phyloP scores from a whole-genome alignment of 2,113 vertebrate species.

The Pterocles gutturalis region DNA sequence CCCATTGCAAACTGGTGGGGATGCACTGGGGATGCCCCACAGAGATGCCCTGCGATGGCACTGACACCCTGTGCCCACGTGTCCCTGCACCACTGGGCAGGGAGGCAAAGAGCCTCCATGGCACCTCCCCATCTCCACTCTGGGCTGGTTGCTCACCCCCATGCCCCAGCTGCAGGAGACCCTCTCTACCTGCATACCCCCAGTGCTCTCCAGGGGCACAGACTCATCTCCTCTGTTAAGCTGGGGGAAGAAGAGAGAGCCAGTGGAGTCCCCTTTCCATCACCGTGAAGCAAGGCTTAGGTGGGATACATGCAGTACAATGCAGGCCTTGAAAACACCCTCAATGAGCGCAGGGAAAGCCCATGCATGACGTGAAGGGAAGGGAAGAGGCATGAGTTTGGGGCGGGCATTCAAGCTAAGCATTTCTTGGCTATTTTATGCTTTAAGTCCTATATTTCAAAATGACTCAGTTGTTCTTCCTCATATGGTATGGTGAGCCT shows the following conservation, averaged over 20 bases:
- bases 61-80: fast-evolving
- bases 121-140: background rate
- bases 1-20: background rate
- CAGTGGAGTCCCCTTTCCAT: fast-evolving
- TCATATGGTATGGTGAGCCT: background rate
- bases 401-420: background rate
- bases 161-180: background rate
- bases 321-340: background rate
- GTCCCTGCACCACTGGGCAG: fast-evolving
- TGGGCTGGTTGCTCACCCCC: fast-evolving
- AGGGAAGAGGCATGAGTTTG: background rate
- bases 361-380: background rate
- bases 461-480: conserved; percentile 44
- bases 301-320: background rate
- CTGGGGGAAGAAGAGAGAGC: background rate
- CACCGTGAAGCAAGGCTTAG: background rate
- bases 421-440: conserved; percentile 11
- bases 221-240: background rate
- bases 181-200: fast-evolving
- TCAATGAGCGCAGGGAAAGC: background rate
- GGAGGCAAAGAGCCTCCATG: background rate
- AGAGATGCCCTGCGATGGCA: background rate
- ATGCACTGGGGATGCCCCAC: fast-evolving
- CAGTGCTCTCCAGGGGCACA: background rate
- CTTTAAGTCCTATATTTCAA: background rate